Percentiles rank a stretch among this genome's conserved stretches.
Conservation (phyloP, 2,888 invertebrate genomes). For the Teleiodes luculella region DNA sequence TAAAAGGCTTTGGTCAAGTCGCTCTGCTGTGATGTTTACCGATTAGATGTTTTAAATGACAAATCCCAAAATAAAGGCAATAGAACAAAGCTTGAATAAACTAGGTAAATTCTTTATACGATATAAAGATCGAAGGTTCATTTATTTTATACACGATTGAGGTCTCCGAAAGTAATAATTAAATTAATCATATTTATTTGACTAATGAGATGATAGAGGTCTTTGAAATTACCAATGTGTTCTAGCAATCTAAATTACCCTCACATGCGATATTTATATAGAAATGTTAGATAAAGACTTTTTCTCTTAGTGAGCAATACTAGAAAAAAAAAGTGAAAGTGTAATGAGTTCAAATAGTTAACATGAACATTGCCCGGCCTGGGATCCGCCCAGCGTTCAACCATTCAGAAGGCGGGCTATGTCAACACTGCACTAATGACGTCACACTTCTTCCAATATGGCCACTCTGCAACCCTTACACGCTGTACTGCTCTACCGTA, state of each 20-base stretch:
- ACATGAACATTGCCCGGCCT: not conserved
- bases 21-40: not conserved
- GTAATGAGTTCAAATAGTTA: not conserved
- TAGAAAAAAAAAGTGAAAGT: not conserved
- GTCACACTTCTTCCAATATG: slow-evolving; percentile 66
- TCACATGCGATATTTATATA: no score
- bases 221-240: no score
- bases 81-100: no score
- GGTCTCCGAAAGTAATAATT: no score
- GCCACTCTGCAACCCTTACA: slow-evolving; percentile 60
- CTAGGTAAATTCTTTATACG: no score
- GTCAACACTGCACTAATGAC: slow-evolving; percentile 71
- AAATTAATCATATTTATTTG: no score
- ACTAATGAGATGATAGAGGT: no score
- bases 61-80: no score
- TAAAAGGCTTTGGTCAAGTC: not conserved
- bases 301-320: not conserved
- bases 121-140: no score
- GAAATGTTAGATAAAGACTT: no score
- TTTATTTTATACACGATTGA: no score
- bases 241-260: no score
- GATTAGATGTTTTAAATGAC: not conserved
- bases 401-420: slow-evolving; percentile 70
- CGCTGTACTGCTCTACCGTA: not conserved
- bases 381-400: slow-evolving; percentile 51